These are phyloP conservation scores for Trichonephila inaurata DNA, from an alignment of 1,140 invertebrate genomes.

Conservation along the genomic window DNA sequence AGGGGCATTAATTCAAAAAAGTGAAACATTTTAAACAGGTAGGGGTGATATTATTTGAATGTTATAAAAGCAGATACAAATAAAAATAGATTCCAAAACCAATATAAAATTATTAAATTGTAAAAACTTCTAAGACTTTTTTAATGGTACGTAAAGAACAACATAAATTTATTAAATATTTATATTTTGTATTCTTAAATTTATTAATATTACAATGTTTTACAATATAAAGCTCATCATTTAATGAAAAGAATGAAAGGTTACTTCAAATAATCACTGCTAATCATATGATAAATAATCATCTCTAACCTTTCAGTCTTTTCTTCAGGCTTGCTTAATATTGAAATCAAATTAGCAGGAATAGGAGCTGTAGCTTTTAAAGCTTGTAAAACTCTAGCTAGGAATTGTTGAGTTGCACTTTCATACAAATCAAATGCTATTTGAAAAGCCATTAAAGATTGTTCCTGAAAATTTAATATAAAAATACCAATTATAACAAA, in stretches of 20 bases:
- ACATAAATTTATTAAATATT: no score
- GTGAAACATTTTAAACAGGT: no score
- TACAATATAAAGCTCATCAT: neutral
- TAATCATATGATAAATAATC: neutral
- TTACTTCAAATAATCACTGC: neutral
- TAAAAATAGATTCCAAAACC: no score
- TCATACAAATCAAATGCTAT: conserved; percentile 99
- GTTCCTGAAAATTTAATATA: conserved; percentile 81
- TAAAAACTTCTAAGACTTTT: no score
- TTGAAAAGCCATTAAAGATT: conserved; percentile 96
- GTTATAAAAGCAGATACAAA: no score
- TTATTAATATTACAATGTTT: no score
- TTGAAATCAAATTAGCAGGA: conserved; percentile 81
- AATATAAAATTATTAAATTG: no score
- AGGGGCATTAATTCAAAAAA: no score
- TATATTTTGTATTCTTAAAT: no score
- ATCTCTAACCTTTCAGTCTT: conserved; percentile 72
- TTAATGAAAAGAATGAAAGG: neutral
- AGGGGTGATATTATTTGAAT: no score
- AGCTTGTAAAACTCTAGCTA: conserved; percentile 92
- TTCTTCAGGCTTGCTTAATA: conserved; percentile 67
- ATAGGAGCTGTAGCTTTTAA: conserved; percentile 91
- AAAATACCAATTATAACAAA: neutral
- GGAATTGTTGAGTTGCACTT: conserved; percentile 98
- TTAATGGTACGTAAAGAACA: no score